Evolutionary conservation across 1,140 invertebrate genomes (phyloP).

Genomic region (Zaprionus kolodkinae): DNA sequence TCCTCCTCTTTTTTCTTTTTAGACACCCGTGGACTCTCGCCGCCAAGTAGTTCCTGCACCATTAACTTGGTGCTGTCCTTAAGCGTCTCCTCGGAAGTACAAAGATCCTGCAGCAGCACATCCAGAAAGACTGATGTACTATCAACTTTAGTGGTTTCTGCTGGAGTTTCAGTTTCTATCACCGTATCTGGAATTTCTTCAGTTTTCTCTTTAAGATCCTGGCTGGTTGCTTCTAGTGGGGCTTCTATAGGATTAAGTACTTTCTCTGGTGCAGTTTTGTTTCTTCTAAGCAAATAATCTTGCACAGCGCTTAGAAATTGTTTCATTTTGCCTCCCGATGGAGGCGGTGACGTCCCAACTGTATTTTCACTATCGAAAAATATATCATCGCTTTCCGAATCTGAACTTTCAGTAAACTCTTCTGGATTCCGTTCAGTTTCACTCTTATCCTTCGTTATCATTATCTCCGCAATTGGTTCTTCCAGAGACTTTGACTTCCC

Average conservation of each 20-base stretch:
- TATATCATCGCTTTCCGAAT: neutral
- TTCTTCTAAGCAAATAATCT: neutral
- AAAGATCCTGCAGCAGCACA: constrained; percentile 9
- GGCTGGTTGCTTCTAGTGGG: neutral
- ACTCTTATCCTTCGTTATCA: no score
- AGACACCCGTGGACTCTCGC: neutral
- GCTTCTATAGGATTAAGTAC: neutral
- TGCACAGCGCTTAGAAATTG: neutral
- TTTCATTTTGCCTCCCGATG: neutral
- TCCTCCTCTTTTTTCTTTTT: neutral
- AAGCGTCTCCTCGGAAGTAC: neutral
- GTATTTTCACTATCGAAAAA: neutral
- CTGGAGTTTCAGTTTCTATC: neutral
- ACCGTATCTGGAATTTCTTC: neutral
- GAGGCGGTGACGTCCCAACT: neutral
- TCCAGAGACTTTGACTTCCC: neutral
- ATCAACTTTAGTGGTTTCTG: neutral
- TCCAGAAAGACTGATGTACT: constrained; percentile 6
- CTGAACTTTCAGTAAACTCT: neutral
- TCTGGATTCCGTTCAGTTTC: neutral
- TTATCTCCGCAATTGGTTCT: neutral
- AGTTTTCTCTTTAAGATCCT: neutral
- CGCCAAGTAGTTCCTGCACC: constrained; percentile 4
- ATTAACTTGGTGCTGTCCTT: neutral
- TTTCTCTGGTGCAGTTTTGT: neutral